Evolutionary conservation across 1,140 invertebrate genomes (phyloP), one percentile per base, ranked within the genome.

Genomic region (Eurosta solidaginis): DNA sequence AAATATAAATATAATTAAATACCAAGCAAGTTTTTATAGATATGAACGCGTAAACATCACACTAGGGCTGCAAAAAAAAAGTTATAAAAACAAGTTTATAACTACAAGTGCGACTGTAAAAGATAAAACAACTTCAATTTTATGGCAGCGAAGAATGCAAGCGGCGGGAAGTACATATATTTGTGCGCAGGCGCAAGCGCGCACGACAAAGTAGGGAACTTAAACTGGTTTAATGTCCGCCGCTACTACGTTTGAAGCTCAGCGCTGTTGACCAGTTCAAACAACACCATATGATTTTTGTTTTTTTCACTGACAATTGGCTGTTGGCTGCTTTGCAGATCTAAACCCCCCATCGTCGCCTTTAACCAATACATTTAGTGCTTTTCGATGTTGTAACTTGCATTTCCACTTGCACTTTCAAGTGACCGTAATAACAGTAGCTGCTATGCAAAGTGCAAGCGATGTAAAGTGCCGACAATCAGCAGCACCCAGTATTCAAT

Each of bases 391-490:
- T 59, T 59, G 52, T 17, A 33, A 59, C 29, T 36, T 20, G 59
- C n/a, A 40, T 68, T 33, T 20, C 59, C 59, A 68, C 59, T 68
- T 68, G 59, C 59, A 68, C 59, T 68, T 68, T 68, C 59, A 68
- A 59, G 54, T 59, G 54, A 29, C 3, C 54, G 54, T 36, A 68
- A 68, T 9, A 40, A 40, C 59, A 3, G 36, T 63, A 36, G 54
- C 29, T n/a, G 12, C 2, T 59, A n/a, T 10, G 1, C 3, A 17
- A 33, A 36, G 33, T 20, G 33, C 3, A 40, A n/a, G 29, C 59
- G 33, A 68, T 59, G 54, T 59, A n/a, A 47, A 47, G 4, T 17
- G 14, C 3, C 29, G 7, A 0, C 36, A 20, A 59, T 12, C 33
- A 40, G 33, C 59, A 17, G 52, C 52, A 54, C 12, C 52, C 25